Base-by-base conservation (phyloP, 2,113 vertebrate genomes). In the Cottus gobio region DNA sequence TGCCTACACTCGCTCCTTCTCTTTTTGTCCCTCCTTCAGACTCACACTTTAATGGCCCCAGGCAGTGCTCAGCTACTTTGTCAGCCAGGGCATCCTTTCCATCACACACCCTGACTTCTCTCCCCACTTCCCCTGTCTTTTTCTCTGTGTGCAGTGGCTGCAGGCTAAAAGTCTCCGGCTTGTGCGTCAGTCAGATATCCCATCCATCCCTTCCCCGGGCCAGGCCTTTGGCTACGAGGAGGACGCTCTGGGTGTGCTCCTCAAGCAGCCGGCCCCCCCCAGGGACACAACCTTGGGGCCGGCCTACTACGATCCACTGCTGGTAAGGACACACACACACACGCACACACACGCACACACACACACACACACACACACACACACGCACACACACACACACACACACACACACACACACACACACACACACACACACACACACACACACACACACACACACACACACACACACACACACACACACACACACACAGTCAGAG, bases 131-230 rank as follows among this genome's bases (percentile, higher is more conserved):
- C 15, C n/a, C 48, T 81, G 39, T 68, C 48, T 24, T 76, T 50
- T 80, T 71, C 15, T 39, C 31, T 39, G 56, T 54, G 30, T 13
- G 2, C 69, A 50, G 57, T 82, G 69, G 71, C 83, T 85, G 64
- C 78, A 94, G 93, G 91, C 84, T 80, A 91, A 89, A 83, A 60
- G 20, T 83, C 75, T 89, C 42, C 85, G 74, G 75, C 36, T 87
- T 66, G 74, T 72, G 48, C 70, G 36, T 76, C 93, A 88, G 75
- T 36, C 93, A 63, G 85, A 91, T 37, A 80, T 92, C 68, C 95
- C 95, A 50, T 97, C 95, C 66, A 95, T 96, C 90, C 96, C 95
- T 16, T 95, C 93, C 79, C 91, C 84, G 16, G 94, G 93, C 37
- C 88, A 90, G 83, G 91, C 95, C 30, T 93, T 84, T 80, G 96